phyloP scores from a whole-genome alignment of 2,888 invertebrate genomes.

The Baronia brevicornis region DNA sequence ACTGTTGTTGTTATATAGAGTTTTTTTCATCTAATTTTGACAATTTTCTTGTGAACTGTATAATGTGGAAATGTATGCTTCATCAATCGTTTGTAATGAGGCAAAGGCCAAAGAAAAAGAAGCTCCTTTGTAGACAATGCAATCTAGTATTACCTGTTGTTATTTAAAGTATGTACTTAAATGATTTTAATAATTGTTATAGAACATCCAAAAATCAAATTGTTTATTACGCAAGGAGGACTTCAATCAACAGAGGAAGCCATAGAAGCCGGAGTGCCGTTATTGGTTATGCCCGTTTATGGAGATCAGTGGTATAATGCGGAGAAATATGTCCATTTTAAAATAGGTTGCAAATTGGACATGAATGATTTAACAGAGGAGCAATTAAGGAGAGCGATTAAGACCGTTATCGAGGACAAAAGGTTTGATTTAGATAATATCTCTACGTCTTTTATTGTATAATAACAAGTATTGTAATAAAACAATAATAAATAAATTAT shows the following conservation, averaged over 20 bases:
- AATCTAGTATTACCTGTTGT: neutral
- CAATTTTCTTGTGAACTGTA: no score
- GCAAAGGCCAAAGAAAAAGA: no score
- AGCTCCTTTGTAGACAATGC: no score
- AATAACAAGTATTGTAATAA: no score
- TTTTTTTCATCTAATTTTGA: no score
- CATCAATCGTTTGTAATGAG: no score
- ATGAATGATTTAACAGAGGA: constrained; percentile 30
- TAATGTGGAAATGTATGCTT: no score
- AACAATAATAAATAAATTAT: no score
- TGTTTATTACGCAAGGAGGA: constrained; percentile 55
- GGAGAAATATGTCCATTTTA: constrained; percentile 30
- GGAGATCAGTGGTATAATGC: constrained; percentile 52
- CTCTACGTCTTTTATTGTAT: no score
- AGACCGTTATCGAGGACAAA: constrained; percentile 23
- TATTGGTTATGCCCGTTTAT: constrained; percentile 51
- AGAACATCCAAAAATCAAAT: constrained; percentile 59
- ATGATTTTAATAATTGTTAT: constrained; percentile 20
- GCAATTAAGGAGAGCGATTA: constrained; percentile 26
- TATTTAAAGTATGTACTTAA: constrained; percentile 24
- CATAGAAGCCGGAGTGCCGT: constrained; percentile 44
- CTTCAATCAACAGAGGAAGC: constrained; percentile 58
- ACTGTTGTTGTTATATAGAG: no score
- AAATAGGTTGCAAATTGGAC: constrained; percentile 39
- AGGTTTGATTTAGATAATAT: constrained; percentile 22